phyloP scores from a whole-genome alignment of 2,797 vertebrate genomes.

The Mus spretus region DNA sequence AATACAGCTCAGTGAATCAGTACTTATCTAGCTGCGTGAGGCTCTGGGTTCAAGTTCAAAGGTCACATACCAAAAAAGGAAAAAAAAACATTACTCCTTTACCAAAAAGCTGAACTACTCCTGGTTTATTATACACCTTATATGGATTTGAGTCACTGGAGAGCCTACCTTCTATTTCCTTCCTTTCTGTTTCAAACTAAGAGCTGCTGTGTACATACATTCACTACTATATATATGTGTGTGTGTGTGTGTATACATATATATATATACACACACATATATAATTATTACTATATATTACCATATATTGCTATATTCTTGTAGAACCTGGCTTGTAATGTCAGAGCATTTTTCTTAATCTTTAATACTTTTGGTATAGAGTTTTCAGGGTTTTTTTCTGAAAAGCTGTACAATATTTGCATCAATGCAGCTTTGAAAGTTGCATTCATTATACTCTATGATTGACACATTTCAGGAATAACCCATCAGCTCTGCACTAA shows the following conservation, averaged over 20 bases:
- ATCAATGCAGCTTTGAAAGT: slow-evolving; percentile 25
- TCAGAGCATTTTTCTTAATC: neutral
- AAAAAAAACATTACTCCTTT: neutral
- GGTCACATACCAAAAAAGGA: neutral
- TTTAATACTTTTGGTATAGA: neutral
- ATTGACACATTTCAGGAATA: slow-evolving; percentile 76
- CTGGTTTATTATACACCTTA: slow-evolving; percentile 19
- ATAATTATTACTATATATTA: neutral
- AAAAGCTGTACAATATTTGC: neutral
- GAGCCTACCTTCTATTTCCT: neutral
- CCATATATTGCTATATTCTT: neutral
- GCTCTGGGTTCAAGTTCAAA: neutral
- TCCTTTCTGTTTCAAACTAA: slow-evolving; percentile 38
- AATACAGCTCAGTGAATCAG: neutral
- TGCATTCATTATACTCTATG: neutral
- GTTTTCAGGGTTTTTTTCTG: neutral
- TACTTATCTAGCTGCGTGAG: neutral
- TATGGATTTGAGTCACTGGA: neutral
- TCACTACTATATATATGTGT: neutral
- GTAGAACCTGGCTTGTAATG: neutral
- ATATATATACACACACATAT: neutral
- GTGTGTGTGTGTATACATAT: neutral
- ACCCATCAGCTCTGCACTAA: slow-evolving; percentile 63
- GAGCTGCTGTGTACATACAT: neutral
- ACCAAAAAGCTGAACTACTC: neutral